Base-by-base conservation (phyloP, 1,140 invertebrate species). In the Globodera ellingtonae region DNA sequence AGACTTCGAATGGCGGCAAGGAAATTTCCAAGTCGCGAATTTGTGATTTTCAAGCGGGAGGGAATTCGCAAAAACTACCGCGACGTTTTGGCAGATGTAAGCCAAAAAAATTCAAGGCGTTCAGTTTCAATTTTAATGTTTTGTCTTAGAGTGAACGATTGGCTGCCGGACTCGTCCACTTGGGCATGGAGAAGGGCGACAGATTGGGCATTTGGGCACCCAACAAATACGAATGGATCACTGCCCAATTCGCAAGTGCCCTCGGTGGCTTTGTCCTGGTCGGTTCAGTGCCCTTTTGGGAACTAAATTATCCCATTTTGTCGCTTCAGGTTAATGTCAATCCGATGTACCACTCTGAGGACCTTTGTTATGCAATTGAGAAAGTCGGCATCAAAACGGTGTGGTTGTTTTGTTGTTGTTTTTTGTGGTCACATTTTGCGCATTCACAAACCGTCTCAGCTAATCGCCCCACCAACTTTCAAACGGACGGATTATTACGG, bases 171-270 rank as follows among this genome's bases (percentile, higher is more conserved):
- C 90, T 98, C 0, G 88, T 93, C 65, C 92, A 92, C 46, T 86
- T 96, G 13, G 95, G 95, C 0, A 88, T 98, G 13, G 87, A 93
- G 79, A 92, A 90, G 72, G 95, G 95, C 0, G 96, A 98, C 86
- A 89, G 94, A 8, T 84, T 99, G 4, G 96, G 94, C 0, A 91
- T 98, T 15, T 97, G 94, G 94, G 93, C 93, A 0, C 95, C 95
- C 0, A 98, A 98, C 90, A 91, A 92, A 46, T 87, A 93, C 7
- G 93, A 94, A 86, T 98, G 95, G 95, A 82, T 82, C 47, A 85
- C 96, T 0, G 91, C 93, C 0, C 92, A 93, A 84, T 91, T 95
- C 82, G 95, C 93, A 0, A 93, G 94, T 6, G 92, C 93, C 0
- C 93, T 95, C 82, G 93, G 93, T 13, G 97, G 96, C 0, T 89